Evolutionary conservation across 2,888 invertebrate genomes (phyloP).

Genomic region (Harpalus rubripes): DNA sequence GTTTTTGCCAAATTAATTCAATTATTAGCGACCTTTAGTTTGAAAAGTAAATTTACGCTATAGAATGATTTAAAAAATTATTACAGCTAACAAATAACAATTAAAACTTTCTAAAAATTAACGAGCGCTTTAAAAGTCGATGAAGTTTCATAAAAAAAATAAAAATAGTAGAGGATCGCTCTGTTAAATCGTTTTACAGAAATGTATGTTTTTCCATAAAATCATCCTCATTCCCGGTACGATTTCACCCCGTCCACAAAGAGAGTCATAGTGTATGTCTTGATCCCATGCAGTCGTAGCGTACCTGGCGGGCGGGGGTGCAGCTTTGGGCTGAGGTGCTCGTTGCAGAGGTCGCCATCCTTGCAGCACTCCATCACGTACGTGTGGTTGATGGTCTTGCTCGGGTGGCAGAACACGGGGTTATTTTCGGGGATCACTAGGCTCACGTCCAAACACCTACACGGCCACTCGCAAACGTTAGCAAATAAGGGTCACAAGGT

Average conservation of each 20-base stretch:
- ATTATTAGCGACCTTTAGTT: too few relatives aligned
- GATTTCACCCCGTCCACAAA: neutral
- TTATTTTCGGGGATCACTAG: slow-evolving; percentile 88
- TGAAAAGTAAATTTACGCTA: too few relatives aligned
- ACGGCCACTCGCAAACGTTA: slow-evolving; percentile 8
- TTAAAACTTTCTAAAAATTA: too few relatives aligned
- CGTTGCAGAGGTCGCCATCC: slow-evolving; percentile 87
- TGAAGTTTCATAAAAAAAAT: too few relatives aligned
- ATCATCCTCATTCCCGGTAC: neutral
- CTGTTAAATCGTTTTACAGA: neutral
- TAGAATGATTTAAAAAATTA: too few relatives aligned
- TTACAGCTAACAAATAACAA: too few relatives aligned
- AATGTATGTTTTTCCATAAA: neutral
- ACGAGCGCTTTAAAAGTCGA: too few relatives aligned
- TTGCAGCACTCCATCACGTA: slow-evolving; percentile 91
- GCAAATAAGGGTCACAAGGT: neutral
- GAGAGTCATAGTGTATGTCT: slow-evolving; percentile 51
- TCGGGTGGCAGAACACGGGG: slow-evolving; percentile 89
- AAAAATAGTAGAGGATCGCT: neutral
- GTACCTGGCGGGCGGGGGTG: slow-evolving; percentile 85
- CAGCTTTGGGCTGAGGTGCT: slow-evolving; percentile 84
- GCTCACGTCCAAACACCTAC: slow-evolving; percentile 87
- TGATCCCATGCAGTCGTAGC: slow-evolving; percentile 70
- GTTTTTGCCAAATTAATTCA: too few relatives aligned
- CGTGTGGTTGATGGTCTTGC: slow-evolving; percentile 86